Evolutionary conservation across 2,797 vertebrate genomes (phyloP).

Genomic region (Xerus rutilus): DNA sequence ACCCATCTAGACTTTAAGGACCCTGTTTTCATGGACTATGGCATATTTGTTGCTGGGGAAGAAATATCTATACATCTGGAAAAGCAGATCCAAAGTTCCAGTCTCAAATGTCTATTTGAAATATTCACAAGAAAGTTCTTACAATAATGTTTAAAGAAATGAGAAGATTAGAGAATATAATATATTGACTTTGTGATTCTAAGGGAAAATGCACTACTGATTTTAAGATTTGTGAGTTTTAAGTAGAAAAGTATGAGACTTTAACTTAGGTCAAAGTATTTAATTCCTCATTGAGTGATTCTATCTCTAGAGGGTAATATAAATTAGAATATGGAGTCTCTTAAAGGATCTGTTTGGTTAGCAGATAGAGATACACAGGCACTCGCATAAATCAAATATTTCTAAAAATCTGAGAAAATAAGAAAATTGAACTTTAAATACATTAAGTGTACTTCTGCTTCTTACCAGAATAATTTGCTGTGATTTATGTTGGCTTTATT

Average conservation of each 20-base stretch:
- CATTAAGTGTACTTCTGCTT: not conserved
- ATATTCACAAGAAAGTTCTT: not conserved
- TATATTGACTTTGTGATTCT: not conserved
- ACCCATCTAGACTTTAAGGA: not conserved
- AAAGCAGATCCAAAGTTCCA: not conserved
- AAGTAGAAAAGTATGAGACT: not conserved
- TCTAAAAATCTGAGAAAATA: constrained; percentile 45
- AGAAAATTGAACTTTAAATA: constrained; percentile 14
- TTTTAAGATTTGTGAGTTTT: constrained; percentile 27
- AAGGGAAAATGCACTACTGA: not conserved
- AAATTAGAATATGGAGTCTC: constrained; percentile 1
- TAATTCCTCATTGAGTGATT: not conserved
- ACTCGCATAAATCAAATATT: not conserved
- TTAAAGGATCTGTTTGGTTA: constrained; percentile 7
- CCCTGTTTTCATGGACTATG: not conserved
- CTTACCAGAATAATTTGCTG: not conserved
- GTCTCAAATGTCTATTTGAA: not conserved
- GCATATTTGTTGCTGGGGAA: not conserved
- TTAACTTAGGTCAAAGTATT: constrained; percentile 25
- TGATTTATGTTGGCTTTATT: not conserved
- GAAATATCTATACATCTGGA: not conserved
- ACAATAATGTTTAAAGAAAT: not conserved
- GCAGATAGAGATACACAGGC: not conserved
- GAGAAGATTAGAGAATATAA: not conserved
- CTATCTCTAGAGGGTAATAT: not conserved